Conservation (phyloP, 2,797 vertebrate species). For the Myotis daubentonii region DNA sequence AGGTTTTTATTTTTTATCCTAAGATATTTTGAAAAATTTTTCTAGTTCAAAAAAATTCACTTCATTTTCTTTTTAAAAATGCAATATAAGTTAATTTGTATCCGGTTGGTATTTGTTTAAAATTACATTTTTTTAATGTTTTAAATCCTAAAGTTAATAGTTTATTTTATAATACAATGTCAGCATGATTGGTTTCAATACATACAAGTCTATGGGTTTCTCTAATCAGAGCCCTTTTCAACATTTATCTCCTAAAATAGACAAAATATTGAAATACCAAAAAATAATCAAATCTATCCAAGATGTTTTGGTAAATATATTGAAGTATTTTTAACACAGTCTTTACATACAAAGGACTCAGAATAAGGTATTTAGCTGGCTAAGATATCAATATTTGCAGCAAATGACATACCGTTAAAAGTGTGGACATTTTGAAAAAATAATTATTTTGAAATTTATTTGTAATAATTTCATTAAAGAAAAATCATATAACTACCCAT, state of each 20-base stretch:
- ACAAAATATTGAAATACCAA: background rate
- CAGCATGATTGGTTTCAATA: background rate
- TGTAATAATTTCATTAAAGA: constrained; percentile 33
- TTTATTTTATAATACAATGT: constrained; percentile 48
- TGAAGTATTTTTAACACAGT: constrained; percentile 11
- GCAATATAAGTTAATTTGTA: background rate
- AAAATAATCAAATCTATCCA: constrained; percentile 7
- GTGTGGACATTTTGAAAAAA: constrained; percentile 19
- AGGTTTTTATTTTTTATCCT: background rate
- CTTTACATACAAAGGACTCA: background rate
- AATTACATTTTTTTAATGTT: background rate
- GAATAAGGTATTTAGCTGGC: too few relatives aligned
- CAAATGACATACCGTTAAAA: constrained; percentile 6
- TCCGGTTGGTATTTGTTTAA: background rate
- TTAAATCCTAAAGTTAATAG: background rate
- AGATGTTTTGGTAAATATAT: constrained; percentile 3
- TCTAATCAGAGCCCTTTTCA: background rate
- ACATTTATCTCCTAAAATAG: background rate
- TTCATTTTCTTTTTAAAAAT: background rate
- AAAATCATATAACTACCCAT: constrained; percentile 21
- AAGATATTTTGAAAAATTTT: constrained; percentile 28
- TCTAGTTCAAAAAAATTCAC: background rate
- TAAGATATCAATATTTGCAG: background rate
- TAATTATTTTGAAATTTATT: constrained; percentile 44
- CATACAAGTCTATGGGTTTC: background rate